Percentiles rank a stretch among this genome's conserved stretches.
phyloP scores from a whole-genome alignment of 35 echinoderm and acorn worm species.

The Ptychodera flava region DNA sequence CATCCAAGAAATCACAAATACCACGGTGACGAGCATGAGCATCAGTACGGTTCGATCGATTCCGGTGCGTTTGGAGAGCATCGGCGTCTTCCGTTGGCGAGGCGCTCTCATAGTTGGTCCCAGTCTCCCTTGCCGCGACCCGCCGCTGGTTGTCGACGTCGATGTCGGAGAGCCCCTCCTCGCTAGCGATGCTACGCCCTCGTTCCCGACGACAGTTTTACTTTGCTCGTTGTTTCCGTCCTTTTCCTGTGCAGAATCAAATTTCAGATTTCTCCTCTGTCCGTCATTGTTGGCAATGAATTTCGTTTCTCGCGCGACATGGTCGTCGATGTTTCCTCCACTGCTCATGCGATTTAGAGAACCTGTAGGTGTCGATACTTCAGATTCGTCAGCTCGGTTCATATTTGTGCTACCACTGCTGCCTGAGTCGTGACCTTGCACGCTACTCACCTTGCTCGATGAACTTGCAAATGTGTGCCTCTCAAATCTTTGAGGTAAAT shows the following conservation, averaged over 20 bases:
- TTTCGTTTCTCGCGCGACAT: background rate
- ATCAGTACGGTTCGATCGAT: conserved; percentile 34
- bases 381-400: background rate
- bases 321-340: background rate
- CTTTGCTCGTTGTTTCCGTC: no score
- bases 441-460: background rate
- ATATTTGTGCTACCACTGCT: no score
- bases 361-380: background rate
- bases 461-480: background rate
- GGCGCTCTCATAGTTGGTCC: background rate
- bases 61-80: background rate
- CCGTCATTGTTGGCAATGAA: background rate
- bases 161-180: no score
- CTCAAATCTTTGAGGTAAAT: background rate
- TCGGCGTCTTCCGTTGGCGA: background rate
- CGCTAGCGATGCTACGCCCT: no score
- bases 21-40: conserved; percentile 26
- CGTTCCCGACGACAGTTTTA: no score
- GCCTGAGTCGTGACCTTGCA: background rate
- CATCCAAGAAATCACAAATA: conserved; percentile 29
- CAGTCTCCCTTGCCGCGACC: background rate
- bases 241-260: background rate
- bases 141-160: background rate
- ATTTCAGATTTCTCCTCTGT: no score
- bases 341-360: background rate